Evolutionary conservation across 2,888 invertebrate species (phyloP), one percentile per base, ranked within the genome.

Genomic region (Eugnorisma glareosa): DNA sequence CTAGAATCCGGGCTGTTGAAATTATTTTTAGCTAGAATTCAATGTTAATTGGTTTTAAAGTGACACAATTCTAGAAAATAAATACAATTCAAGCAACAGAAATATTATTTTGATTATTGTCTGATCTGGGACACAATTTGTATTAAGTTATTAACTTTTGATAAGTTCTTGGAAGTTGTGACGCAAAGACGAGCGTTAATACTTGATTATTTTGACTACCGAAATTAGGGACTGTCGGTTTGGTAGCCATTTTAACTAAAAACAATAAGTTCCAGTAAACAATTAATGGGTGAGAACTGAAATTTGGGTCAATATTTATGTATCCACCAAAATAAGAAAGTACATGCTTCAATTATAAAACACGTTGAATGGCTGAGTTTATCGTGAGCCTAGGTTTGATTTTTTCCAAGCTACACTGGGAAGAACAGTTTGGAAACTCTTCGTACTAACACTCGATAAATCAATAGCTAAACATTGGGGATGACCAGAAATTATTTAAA

Each of bases 111-210:
- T 18, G 45, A 7, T 57, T 45, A 67, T 35, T 48, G 13, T 64
- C 67, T 57, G 43, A 57, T 63, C 40, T 21, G n/a, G 51, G 59
- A 51, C 54, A 48, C 24, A 68, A 48, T 81, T 79, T 63, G 45
- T 67, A 81, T 63, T 51, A 81, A 54, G 13, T 79, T 81, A 67
- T 57, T 66, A 78, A 51, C 73, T 81, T 73, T 57, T 21, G 15
- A 48, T 77, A 37, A 68, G 24, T 68, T 77, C 28, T n/a, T 28
- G 74, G 35, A 40, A 48, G 37, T 81, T 73, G 6, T 73, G 21
- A 45, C 66, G 51, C 43, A 59, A 79, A 66, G 40, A 24, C 61
- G 43, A 73, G 31, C 24, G 37, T 43, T 48, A 67, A 48, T 54
- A 48, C 48, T 67, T 63, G 63, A 28, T 66, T 81, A 48, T 68